phyloP scores from a whole-genome alignment of 2,888 invertebrate species.

The Oscheius sp. region DNA sequence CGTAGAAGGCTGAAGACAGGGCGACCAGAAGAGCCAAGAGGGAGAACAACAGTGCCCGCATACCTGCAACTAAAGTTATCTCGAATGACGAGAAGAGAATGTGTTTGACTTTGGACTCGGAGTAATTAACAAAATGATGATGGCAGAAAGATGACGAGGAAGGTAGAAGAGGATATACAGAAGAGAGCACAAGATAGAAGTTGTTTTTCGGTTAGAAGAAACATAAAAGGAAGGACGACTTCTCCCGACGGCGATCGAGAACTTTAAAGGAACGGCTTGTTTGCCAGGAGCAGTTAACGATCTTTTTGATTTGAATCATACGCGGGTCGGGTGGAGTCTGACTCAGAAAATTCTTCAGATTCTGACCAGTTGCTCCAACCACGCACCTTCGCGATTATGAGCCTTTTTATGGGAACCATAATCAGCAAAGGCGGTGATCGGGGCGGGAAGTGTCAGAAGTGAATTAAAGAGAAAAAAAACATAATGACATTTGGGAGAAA shows the following conservation, averaged over 20 bases:
- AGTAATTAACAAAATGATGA: neutral
- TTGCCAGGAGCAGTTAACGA: slow-evolving; percentile 7
- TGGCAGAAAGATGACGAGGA: neutral
- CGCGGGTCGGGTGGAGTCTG: slow-evolving; percentile 8
- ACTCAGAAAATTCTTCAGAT: slow-evolving; percentile 16
- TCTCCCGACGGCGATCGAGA: neutral
- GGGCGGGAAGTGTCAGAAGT: too few species aligned
- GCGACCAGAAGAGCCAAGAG: slow-evolving; percentile 19
- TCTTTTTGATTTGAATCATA: neutral
- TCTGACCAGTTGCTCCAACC: neutral
- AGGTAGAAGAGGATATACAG: neutral
- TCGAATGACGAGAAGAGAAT: neutral
- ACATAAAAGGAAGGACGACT: neutral
- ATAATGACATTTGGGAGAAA: too few species aligned
- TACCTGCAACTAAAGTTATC: slow-evolving; percentile 7
- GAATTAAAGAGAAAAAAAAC: too few species aligned
- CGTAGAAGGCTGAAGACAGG: slow-evolving; percentile 26
- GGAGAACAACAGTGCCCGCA: slow-evolving; percentile 32
- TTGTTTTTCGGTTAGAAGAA: too few species aligned
- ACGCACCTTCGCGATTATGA: neutral
- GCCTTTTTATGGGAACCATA: too few species aligned
- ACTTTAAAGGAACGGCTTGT: slow-evolving; percentile 8
- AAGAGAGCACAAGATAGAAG: neutral
- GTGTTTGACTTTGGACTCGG: neutral
- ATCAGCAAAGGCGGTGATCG: too few species aligned